These are phyloP conservation scores for Datnioides undecimradiatus DNA, from an alignment of 2,113 vertebrate species.

Conservation along the genomic window DNA sequence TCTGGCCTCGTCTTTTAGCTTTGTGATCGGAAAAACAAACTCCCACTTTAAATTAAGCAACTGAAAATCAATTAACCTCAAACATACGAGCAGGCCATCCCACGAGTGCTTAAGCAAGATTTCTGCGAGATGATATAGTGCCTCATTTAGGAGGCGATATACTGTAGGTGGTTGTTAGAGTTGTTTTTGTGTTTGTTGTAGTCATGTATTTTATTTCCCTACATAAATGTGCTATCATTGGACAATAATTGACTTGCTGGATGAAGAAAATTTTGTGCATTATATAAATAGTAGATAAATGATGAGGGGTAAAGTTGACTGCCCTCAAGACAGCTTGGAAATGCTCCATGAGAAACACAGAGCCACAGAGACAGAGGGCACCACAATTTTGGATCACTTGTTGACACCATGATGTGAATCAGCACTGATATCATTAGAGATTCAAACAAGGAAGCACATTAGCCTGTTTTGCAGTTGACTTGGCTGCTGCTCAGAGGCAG, in stretches of 20 bases:
- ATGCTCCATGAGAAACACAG: background rate
- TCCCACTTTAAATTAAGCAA: constrained; percentile 40
- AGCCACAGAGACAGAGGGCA: background rate
- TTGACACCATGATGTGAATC: background rate
- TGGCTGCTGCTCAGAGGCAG: too few species aligned
- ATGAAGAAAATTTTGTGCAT: background rate
- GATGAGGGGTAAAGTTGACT: background rate
- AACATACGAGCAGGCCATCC: constrained; percentile 15
- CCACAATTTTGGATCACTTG: background rate
- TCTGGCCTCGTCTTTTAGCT: constrained; percentile 31
- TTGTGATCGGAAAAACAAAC: constrained; percentile 26
- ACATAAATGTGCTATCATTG: background rate
- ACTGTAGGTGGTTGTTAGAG: background rate
- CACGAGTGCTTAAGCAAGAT: background rate
- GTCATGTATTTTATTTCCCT: background rate
- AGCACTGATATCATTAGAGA: background rate
- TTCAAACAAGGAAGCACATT: background rate
- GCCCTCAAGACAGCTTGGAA: background rate
- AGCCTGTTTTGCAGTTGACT: background rate
- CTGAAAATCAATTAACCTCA: constrained; percentile 59
- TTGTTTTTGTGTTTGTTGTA: background rate
- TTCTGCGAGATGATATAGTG: background rate
- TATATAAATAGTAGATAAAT: background rate
- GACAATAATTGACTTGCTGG: background rate
- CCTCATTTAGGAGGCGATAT: background rate